These are phyloP conservation scores for Zhengitettix transpicula DNA, from an alignment of 2,888 invertebrate species.

Conservation along the genomic window DNA sequence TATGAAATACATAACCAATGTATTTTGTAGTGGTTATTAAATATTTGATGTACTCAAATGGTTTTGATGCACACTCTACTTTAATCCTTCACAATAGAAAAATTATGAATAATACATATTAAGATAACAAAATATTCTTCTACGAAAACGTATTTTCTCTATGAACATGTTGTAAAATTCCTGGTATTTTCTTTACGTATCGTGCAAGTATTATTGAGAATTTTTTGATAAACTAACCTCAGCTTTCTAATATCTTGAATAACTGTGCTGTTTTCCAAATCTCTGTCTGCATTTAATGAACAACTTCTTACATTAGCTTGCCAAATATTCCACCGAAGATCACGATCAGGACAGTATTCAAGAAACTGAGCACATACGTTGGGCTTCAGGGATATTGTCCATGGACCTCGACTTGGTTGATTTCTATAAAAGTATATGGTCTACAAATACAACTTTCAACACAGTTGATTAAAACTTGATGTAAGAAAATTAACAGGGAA, in stretches of 20 bases:
- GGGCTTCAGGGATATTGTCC: slow-evolving; percentile 64
- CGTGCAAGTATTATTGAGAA: too few relatives aligned
- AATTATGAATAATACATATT: too few relatives aligned
- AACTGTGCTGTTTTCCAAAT: slow-evolving; percentile 40
- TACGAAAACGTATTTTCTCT: too few relatives aligned
- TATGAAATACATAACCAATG: too few relatives aligned
- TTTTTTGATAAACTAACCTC: slow-evolving; percentile 20
- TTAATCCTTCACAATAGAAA: too few relatives aligned
- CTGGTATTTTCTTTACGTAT: too few relatives aligned
- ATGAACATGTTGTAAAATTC: too few relatives aligned
- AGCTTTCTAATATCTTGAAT: slow-evolving; percentile 60
- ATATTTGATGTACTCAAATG: too few relatives aligned
- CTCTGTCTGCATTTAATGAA: slow-evolving; percentile 31
- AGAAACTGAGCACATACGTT: slow-evolving; percentile 57
- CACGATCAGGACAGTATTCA: slow-evolving; percentile 67
- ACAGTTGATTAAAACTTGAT: not conserved
- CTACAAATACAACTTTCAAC: not conserved
- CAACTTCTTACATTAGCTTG: slow-evolving; percentile 56
- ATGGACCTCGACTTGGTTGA: slow-evolving; percentile 54
- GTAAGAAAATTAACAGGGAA: not conserved
- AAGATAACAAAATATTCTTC: too few relatives aligned
- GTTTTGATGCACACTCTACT: too few relatives aligned
- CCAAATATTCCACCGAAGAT: slow-evolving; percentile 72
- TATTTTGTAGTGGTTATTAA: too few relatives aligned
- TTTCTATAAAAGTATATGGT: slow-evolving; percentile 14